phyloP scores from a whole-genome alignment of 1,140 invertebrate species.

The Drosophila paulistorum region DNA sequence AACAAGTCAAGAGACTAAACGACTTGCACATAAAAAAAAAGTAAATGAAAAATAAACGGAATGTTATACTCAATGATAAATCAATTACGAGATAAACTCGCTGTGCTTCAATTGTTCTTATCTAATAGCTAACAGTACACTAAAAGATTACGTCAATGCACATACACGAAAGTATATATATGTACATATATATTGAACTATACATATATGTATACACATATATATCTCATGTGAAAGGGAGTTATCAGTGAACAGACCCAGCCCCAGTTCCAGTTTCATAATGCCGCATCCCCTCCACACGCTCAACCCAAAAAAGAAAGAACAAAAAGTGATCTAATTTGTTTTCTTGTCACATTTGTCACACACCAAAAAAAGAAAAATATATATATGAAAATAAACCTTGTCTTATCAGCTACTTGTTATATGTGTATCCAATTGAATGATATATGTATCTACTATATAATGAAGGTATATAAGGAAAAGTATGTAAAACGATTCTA shows the following conservation, averaged over 20 bases:
- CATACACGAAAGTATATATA: not conserved
- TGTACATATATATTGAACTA: no score
- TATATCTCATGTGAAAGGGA: constrained; percentile 8
- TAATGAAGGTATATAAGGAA: not conserved
- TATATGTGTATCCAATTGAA: constrained; percentile 2
- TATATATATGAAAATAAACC: constrained; percentile 6
- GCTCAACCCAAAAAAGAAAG: constrained; percentile 15
- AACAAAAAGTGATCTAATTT: constrained; percentile 36
- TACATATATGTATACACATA: not conserved
- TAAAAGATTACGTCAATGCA: no score
- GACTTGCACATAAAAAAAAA: not conserved
- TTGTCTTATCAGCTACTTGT: constrained; percentile 31
- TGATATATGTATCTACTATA: constrained; percentile 1
- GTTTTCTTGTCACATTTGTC: constrained; percentile 30
- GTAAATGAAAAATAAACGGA: not conserved
- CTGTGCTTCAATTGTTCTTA: constrained; percentile 8
- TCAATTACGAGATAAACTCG: constrained; percentile 47
- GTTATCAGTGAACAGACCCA: constrained; percentile 2
- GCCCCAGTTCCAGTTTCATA: constrained; percentile 2
- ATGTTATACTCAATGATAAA: constrained; percentile 37
- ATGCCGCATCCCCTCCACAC: constrained; percentile 30
- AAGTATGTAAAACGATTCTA: constrained; percentile 4
- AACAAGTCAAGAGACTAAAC: constrained; percentile 20
- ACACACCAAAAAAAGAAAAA: constrained; percentile 35
- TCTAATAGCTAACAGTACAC: constrained; percentile 27